Evolutionary conservation across 2,888 invertebrate species (phyloP), one percentile per base, ranked within the genome.

Genomic region (Spisula subtruncata): DNA sequence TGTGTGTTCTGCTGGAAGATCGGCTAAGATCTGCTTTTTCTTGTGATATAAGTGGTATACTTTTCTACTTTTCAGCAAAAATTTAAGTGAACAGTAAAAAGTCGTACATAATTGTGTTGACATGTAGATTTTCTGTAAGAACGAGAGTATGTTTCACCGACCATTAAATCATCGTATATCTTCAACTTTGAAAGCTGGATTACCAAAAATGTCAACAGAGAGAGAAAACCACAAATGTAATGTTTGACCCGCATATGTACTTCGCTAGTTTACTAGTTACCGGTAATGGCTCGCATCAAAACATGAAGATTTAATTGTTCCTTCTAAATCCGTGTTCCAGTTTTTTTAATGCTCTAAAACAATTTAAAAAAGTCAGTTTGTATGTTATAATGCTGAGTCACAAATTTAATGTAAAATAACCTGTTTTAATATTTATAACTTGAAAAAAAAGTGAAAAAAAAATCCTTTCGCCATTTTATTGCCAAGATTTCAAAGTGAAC

Each of bases 51-150:
- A 60, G 60, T 60, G n/a, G n/a, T n/a, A n/a, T n/a, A n/a, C n/a
- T n/a, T n/a, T 71, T 29, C 71, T 29, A 32, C 32, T 32, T 75
- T 32, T 14, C 32, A 16, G 35, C 16, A 75, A 75, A 71, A 66
- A 66, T n/a, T 66, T 25, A 25, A 66, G 25, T 4, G 60, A 25
- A 35, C 32, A 35, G 75, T 14, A 35, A 75, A 75, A 75, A 75
- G 16, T 32, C n/a, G 75, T 75, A 75, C 75, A 75, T 75, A 75
- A 75, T 75, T 75, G 75, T 75, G 75, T 75, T 75, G 75, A 75
- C 35, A 75, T 18, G 32, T 32, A 32, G 75, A 32, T 0, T 8
- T 75, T 75, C 14, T 16, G 75, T 75, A 18, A 35, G 16, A 35
- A 75, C 32, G 75, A 25, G 75, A 75, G 75, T 35, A 75, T 32